These are phyloP conservation scores for Amaurobius ferox DNA, from an alignment of 2,888 invertebrate genomes.

Conservation along the genomic window DNA sequence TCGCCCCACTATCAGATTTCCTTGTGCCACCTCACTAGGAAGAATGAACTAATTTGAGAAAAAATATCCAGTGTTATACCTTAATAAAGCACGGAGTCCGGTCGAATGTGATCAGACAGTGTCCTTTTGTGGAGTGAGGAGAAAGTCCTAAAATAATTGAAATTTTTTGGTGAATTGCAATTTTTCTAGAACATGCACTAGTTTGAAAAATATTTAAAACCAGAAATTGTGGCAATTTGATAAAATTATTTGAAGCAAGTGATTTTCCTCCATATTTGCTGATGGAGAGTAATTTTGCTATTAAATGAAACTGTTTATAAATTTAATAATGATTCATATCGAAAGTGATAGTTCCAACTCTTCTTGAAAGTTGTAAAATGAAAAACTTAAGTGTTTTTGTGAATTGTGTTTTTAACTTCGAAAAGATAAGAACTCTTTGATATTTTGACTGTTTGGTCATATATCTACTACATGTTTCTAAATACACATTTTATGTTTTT, in stretches of 20 bases:
- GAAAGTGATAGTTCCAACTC: background rate
- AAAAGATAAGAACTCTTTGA: too few species aligned
- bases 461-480: too few species aligned
- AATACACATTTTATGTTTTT: too few species aligned
- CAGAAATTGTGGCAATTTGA: background rate
- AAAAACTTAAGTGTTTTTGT: too few species aligned
- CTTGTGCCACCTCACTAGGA: conserved; percentile 24
- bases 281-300: background rate
- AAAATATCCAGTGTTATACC: conserved; percentile 48
- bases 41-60: conserved; percentile 33
- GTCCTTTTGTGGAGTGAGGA: background rate
- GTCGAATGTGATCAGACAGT: background rate
- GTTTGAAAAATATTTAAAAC: background rate
- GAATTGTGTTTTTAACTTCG: too few species aligned
- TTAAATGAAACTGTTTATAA: too few species aligned
- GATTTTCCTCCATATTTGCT: background rate
- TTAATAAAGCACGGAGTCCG: conserved; percentile 50
- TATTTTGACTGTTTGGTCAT: too few species aligned
- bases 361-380: background rate
- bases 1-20: conserved; percentile 32
- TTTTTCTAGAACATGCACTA: background rate
- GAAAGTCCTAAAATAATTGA: background rate
- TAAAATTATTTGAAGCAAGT: background rate
- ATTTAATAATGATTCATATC: background rate
- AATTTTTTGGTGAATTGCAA: background rate